These are phyloP conservation scores for Calycopis cecrops DNA, from an alignment of 1,140 invertebrate species.

Conservation along the genomic window DNA sequence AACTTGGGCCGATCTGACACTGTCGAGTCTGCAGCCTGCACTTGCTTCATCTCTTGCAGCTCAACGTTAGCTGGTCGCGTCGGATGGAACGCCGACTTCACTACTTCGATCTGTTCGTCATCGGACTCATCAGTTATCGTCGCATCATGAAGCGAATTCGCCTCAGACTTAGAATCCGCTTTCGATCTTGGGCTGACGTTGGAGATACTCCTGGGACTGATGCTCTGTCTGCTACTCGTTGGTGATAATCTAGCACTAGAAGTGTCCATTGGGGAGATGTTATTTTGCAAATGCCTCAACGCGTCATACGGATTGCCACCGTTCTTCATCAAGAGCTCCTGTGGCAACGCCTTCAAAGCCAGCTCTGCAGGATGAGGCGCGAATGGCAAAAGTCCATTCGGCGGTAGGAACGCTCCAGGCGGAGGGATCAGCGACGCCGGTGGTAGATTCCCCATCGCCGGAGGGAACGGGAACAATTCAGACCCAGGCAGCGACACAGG, in stretches of 20 bases:
- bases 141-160: constrained; percentile 78
- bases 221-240: constrained; percentile 73
- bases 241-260: constrained; percentile 73
- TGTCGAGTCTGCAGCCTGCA: constrained; percentile 77
- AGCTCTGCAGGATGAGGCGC: constrained; percentile 65
- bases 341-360: constrained; percentile 58
- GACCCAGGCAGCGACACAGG: constrained; percentile 71
- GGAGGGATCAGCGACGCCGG: constrained; percentile 72
- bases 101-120: constrained; percentile 83
- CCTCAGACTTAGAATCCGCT: constrained; percentile 75
- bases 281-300: constrained; percentile 66
- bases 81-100: constrained; percentile 83
- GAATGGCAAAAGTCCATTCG: constrained; percentile 63
- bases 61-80: constrained; percentile 71
- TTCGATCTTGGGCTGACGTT: constrained; percentile 69
- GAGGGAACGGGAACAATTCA: constrained; percentile 67
- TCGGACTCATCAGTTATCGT: constrained; percentile 79
- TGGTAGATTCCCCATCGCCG: constrained; percentile 67
- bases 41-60: constrained; percentile 67
- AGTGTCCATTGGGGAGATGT: constrained; percentile 63
- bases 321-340: constrained; percentile 57
- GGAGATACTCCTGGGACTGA: constrained; percentile 69
- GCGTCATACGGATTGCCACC: constrained; percentile 61
- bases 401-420: constrained; percentile 66
- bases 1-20: constrained; percentile 67